These are phyloP conservation scores for Cepphus grylle DNA, from an alignment of 2,113 vertebrate species.

Conservation along the genomic window DNA sequence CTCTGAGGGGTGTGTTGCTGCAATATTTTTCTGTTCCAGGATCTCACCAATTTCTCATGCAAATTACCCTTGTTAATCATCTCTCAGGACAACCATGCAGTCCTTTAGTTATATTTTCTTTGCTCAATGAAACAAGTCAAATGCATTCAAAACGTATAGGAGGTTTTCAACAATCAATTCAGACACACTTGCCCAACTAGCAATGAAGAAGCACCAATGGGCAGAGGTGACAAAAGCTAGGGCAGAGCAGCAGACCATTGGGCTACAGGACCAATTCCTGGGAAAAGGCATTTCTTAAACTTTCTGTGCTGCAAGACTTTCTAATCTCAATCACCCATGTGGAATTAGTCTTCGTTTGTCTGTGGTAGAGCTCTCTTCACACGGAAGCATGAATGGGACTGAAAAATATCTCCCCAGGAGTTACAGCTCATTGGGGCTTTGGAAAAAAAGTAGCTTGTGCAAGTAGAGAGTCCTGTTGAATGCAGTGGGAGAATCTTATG, in stretches of 20 bases:
- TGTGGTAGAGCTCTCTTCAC: neutral
- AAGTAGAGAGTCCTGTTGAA: neutral
- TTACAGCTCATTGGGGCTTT: neutral
- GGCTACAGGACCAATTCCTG: neutral
- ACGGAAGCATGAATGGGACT: neutral
- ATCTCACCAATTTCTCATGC: neutral
- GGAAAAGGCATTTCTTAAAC: neutral
- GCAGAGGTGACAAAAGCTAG: neutral
- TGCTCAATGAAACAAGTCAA: neutral
- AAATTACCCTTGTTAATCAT: slow-evolving; percentile 22
- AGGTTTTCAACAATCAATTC: neutral
- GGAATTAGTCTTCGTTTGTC: neutral
- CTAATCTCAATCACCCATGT: neutral
- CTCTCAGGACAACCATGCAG: neutral
- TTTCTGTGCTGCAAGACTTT: neutral
- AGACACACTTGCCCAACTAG: neutral
- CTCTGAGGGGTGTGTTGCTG: neutral
- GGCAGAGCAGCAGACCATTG: neutral
- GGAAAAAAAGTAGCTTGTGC: neutral
- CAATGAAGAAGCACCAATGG: neutral
- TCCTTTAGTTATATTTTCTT: neutral
- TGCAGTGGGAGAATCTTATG: neutral
- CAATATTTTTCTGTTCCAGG: neutral
- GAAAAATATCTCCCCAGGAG: neutral
- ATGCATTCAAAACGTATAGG: neutral